phyloP scores from a whole-genome alignment of 2,888 invertebrate genomes.

The Opisthograptis luteolata region DNA sequence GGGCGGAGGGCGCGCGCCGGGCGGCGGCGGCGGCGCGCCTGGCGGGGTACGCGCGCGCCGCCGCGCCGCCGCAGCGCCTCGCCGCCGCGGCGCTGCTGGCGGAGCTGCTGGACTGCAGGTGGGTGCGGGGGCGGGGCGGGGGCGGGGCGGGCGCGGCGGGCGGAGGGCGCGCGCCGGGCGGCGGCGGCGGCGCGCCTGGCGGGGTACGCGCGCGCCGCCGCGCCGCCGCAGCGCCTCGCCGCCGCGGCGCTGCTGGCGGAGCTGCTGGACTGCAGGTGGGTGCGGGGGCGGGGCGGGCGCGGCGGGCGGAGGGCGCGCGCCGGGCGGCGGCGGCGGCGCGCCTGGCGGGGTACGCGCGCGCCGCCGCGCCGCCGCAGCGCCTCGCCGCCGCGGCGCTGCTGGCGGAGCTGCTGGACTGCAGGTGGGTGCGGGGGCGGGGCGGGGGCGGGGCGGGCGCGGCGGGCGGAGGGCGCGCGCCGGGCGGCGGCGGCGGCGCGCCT shows the following conservation, averaged over 20 bases:
- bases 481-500: too few species aligned
- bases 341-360: constrained; percentile 84
- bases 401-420: constrained; percentile 86
- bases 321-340: constrained; percentile 89
- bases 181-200: constrained; percentile 86
- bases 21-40: too few species aligned
- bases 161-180: too few species aligned
- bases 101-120: constrained; percentile 86
- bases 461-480: too few species aligned
- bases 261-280: too few species aligned
- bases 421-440: constrained; percentile 86
- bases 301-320: constrained; percentile 85
- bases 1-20: too few species aligned
- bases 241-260: too few species aligned
- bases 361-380: constrained; percentile 89
- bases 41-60: constrained; percentile 85
- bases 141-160: constrained; percentile 88
- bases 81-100: too few species aligned
- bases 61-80: constrained; percentile 88
- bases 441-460: constrained; percentile 88
- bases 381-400: too few species aligned
- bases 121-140: constrained; percentile 87
- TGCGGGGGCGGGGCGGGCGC: constrained; percentile 86
- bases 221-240: constrained; percentile 88
- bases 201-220: constrained; percentile 84